Evolutionary conservation across 2,797 vertebrate genomes (phyloP).

Genomic region (Sebastes dallii): DNA sequence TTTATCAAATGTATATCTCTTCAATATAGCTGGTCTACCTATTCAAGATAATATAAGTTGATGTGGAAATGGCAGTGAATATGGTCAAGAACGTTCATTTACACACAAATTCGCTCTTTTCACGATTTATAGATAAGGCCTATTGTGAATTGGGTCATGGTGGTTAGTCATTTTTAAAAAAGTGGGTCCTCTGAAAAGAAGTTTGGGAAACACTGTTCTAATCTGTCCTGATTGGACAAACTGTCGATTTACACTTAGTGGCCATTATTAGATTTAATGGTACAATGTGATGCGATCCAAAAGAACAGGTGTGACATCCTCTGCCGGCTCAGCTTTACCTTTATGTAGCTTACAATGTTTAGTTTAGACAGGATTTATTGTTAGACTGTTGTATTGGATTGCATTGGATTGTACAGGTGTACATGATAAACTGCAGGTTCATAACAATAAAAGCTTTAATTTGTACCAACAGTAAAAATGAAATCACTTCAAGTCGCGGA

Average conservation of each 20-base stretch:
- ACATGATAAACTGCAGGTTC: neutral
- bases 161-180: no score
- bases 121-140: no score
- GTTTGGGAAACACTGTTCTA: neutral
- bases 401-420: neutral
- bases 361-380: neutral
- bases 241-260: neutral
- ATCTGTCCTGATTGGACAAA: neutral
- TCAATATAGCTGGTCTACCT: rapidly evolving
- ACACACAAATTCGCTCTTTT: rapidly evolving
- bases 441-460: conserved; percentile 11
- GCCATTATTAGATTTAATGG: neutral
- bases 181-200: no score
- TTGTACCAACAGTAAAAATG: conserved; percentile 2
- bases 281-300: neutral
- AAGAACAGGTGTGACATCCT: neutral
- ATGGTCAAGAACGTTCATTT: no score
- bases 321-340: rapidly evolving
- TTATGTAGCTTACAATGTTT: neutral
- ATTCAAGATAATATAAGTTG: no score
- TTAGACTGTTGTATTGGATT: neutral
- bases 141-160: no score
- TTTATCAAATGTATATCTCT: no score
- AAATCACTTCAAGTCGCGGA: neutral
- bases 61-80: no score